Percentiles rank a stretch among this genome's conserved stretches.
Evolutionary conservation across 2,888 invertebrate species (phyloP).

Genomic region (Cryptosula pallasiana): DNA sequence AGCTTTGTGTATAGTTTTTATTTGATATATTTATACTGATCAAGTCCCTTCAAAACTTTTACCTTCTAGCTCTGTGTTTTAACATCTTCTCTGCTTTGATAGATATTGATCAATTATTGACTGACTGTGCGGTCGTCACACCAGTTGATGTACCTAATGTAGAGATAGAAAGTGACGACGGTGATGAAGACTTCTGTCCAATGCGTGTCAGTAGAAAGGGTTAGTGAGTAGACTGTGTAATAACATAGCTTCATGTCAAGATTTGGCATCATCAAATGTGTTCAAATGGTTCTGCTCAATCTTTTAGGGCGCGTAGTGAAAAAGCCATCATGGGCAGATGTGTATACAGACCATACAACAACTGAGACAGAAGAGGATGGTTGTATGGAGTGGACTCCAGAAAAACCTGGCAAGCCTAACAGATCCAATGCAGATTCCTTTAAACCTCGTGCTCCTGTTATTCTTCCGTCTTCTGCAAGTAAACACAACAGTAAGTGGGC

Average conservation of each 20-base stretch:
- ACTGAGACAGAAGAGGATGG: conserved; percentile 6
- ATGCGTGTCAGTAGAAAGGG: conserved; percentile 18
- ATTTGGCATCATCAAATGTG: too few relatives aligned
- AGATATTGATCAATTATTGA: conserved; percentile 9
- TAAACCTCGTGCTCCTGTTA: not conserved
- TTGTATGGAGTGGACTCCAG: conserved; percentile 22
- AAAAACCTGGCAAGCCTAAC: not conserved
- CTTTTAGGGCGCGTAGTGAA: conserved; percentile 6
- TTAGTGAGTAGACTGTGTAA: not conserved
- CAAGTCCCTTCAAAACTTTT: not conserved
- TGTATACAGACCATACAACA: not conserved
- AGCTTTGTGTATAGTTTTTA: too few relatives aligned
- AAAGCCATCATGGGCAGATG: conserved; percentile 14
- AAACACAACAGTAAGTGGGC: not conserved
- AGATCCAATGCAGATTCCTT: not conserved
- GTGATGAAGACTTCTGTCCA: conserved; percentile 1
- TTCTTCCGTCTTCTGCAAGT: not conserved
- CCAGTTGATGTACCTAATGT: not conserved
- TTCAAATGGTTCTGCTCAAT: not conserved
- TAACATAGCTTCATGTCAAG: too few relatives aligned
- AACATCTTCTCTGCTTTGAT: not conserved
- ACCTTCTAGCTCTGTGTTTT: not conserved
- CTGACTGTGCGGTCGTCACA: not conserved
- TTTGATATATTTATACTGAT: too few relatives aligned
- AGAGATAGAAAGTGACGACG: not conserved